phyloP scores from a whole-genome alignment of 2,888 invertebrate genomes.

The Salpingus planirostris region DNA sequence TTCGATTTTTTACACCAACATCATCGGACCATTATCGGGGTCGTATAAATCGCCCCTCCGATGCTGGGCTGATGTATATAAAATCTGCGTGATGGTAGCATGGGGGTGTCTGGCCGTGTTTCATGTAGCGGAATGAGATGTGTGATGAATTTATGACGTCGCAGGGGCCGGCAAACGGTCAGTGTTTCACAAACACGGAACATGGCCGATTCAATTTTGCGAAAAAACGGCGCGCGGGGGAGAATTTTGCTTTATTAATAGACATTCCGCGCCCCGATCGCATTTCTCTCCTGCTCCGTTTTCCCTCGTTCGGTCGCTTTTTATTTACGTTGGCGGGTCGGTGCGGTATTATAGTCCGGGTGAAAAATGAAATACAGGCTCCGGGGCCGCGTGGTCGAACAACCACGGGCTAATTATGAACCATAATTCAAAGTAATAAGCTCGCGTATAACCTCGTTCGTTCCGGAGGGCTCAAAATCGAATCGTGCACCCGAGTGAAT shows the following conservation, averaged over 20 bases:
- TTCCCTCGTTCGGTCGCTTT: not conserved
- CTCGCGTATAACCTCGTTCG: conserved; percentile 6
- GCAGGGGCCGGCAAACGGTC: conserved; percentile 24
- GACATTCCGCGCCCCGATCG: conserved; percentile 6
- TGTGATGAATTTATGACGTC: conserved; percentile 34
- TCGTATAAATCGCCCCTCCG: no score
- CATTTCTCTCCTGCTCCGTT: not conserved
- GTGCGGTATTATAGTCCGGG: no score
- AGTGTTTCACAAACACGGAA: conserved; percentile 27
- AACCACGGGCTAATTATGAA: conserved; percentile 11
- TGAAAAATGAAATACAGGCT: conserved; percentile 4
- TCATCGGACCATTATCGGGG: no score
- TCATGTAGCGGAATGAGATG: conserved; percentile 36
- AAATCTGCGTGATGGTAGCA: not conserved
- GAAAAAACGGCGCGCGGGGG: conserved; percentile 7
- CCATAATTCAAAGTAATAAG: conserved; percentile 16
- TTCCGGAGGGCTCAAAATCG: conserved; percentile 5
- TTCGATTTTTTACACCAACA: no score
- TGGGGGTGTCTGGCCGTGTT: conserved; percentile 19
- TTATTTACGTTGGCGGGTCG: no score
- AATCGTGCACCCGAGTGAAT: conserved; percentile 4
- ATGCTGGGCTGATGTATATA: no score
- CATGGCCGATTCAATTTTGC: conserved; percentile 10
- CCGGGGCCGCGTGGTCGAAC: conserved; percentile 1
- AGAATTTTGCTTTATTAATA: conserved; percentile 14